Evolutionary conservation across 2,797 vertebrate genomes (phyloP), one percentile per base, ranked within the genome.

Genomic region (Epinephelus coioides): DNA sequence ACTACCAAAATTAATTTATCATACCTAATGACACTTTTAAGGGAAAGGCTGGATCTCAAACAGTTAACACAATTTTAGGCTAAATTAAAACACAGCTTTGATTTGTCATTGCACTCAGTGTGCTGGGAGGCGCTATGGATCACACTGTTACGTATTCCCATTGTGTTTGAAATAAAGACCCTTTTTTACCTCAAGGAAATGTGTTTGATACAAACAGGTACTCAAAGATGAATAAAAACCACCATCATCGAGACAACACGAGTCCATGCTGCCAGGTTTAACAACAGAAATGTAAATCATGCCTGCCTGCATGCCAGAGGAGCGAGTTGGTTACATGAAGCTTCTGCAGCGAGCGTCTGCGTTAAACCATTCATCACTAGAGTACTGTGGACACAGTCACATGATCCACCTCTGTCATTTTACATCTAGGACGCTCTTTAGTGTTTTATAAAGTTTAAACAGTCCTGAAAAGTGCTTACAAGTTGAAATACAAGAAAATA

Each of bases 141-240:
- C 40, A 5, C 2, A 49, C 63, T 62, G 56, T 38, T 9, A 21
- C 59, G 11, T 27, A 62, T 5, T 57, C 7, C 55, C 19, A 34
- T 18, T 14, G 3, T 12, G 43, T 76, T 53, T 62, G 25, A 76
- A 57, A 61, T n/a, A 10, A 9, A 62, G 17, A 75, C 9, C 6
- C 1, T 47, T 61, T 60, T 81, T 81, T 61, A 46, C 50, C 7
- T 55, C 14, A 46, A 53, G n/a, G 5, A 72, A 83, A 69, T 47
- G 69, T 68, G 47, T 86, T 77, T 78, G 65, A 69, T 76, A 72
- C 76, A 85, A 82, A 88, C 64, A 87, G 78, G 72, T 65, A 73
- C 68, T 69, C 17, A 15, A 19, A 50, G 7, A 73, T 14, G 5
- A 53, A 70, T 57, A 56, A 57, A 76, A 77, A 68, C 12, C 30